Evolutionary conservation across 2,797 vertebrate genomes (phyloP).

Genomic region (Champsocephalus gunnari): DNA sequence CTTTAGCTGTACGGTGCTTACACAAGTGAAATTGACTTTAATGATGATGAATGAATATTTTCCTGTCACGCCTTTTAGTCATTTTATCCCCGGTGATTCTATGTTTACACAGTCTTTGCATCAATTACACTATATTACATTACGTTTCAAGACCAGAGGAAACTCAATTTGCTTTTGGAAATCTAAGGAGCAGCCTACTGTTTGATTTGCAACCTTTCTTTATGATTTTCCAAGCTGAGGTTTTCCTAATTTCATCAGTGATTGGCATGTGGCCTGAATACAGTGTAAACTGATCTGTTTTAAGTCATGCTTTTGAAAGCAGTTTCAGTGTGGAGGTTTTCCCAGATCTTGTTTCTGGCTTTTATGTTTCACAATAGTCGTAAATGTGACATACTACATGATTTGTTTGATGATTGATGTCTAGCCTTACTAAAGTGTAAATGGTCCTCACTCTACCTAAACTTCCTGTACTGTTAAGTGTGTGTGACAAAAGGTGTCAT

Average conservation of each 20-base stretch:
- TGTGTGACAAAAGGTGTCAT: constrained; percentile 32
- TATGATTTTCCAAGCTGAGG: constrained; percentile 19
- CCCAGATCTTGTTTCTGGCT: constrained; percentile 35
- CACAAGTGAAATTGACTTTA: not conserved
- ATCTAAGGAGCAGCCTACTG: constrained; percentile 24
- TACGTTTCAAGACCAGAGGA: constrained; percentile 38
- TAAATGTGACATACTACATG: constrained; percentile 41
- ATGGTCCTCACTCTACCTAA: constrained; percentile 25
- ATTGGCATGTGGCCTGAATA: constrained; percentile 53
- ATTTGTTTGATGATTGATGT: constrained; percentile 39
- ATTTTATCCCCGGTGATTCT: constrained; percentile 2
- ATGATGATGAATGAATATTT: not conserved
- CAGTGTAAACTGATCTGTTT: constrained; percentile 50
- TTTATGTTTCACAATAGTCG: constrained; percentile 24
- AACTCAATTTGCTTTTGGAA: constrained; percentile 45
- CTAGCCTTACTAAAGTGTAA: constrained; percentile 52
- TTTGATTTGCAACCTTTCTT: constrained; percentile 25
- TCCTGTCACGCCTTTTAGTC: not conserved
- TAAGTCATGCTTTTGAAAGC: constrained; percentile 31
- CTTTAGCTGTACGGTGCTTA: not conserved
- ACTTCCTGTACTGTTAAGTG: constrained; percentile 25
- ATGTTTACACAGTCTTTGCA: constrained; percentile 4
- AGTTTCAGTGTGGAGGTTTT: constrained; percentile 16
- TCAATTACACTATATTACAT: constrained; percentile 34
- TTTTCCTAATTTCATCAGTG: constrained; percentile 36